Evolutionary conservation across 2,888 invertebrate species (phyloP).

Genomic region (Sympetrum striolatum): DNA sequence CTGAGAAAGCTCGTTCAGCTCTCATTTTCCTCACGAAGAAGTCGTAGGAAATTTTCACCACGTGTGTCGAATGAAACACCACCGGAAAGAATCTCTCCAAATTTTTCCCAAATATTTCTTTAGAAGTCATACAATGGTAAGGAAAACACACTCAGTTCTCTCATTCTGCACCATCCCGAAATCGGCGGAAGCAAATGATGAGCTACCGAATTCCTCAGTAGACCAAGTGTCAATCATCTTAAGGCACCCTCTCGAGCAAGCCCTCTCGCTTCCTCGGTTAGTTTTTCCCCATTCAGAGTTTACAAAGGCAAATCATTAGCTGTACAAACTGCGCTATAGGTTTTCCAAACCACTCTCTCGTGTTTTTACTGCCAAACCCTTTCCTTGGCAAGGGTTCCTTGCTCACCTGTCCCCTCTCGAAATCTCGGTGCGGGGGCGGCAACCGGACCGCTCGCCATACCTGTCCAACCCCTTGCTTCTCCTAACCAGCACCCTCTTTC

Average conservation of each 20-base stretch:
- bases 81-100: background rate
- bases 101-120: background rate
- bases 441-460: background rate
- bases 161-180: background rate
- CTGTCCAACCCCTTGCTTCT: background rate
- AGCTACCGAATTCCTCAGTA: background rate
- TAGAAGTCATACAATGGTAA: background rate
- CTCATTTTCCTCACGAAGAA: too few species aligned
- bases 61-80: too few species aligned
- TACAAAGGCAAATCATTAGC: slow-evolving; percentile 23
- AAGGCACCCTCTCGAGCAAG: background rate
- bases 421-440: background rate
- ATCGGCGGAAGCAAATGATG: background rate
- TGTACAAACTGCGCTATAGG: slow-evolving; percentile 35
- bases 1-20: too few species aligned
- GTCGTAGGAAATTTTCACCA: too few species aligned
- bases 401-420: background rate
- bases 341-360: slow-evolving; percentile 19
- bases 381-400: background rate
- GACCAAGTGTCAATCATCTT: slow-evolving; percentile 1
- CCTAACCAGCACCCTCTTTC: background rate
- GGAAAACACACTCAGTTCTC: background rate
- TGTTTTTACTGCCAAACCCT: slow-evolving; percentile 6
- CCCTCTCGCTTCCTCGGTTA: background rate
- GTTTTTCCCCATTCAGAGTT: background rate